Evolutionary conservation across 2,113 vertebrate species (phyloP), one percentile per base, ranked within the genome.

Genomic region (Typhlomys cinereus): DNA sequence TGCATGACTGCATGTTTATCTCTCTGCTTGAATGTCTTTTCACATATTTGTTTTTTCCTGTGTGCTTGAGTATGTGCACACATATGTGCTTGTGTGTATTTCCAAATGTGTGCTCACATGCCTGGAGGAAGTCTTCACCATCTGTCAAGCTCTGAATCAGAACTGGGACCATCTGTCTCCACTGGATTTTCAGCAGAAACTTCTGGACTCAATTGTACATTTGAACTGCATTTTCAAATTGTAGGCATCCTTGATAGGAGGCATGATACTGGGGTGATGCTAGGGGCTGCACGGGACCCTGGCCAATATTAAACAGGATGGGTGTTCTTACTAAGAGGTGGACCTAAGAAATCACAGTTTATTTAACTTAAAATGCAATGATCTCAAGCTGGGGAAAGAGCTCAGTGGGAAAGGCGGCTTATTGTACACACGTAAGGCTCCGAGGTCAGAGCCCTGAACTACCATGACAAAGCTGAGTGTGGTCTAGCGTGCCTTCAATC

Each of bases 161-260:
- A 27, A 34, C 3, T 7, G 11, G 54, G 13, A 21, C 4, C 0
- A 0, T 12, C 7, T 7, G 9, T 13, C 27, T 25, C 5, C 2
- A 4, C 8, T 29, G 0, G 13, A 27, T 48, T 61, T 50, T 31
- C 39, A 66, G 36, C 20, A 27, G 0, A 36, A 67, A 34, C 21
- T 17, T 75, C 8, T 7, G 6, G 39, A 70, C 20, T 62, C 27
- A 27, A 27, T 34, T 21, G 11, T 36, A 46, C 10, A 31, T 4
- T 18, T 1, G 29, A 4, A 21, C 18, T 14, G 2, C 6, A 10
- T 23, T 20, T 48, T 54, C 29, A 13, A 2, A 64, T 44, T 6
- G 7, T 29, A 44, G n/a, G 50, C 29, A 20, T 3, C 3, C 21
- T 5, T 18, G 39, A 21, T 4, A 5, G 83, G 6, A 67, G 29